Conservation (phyloP, 2,888 invertebrate genomes). For the Folsomia manolachei region DNA sequence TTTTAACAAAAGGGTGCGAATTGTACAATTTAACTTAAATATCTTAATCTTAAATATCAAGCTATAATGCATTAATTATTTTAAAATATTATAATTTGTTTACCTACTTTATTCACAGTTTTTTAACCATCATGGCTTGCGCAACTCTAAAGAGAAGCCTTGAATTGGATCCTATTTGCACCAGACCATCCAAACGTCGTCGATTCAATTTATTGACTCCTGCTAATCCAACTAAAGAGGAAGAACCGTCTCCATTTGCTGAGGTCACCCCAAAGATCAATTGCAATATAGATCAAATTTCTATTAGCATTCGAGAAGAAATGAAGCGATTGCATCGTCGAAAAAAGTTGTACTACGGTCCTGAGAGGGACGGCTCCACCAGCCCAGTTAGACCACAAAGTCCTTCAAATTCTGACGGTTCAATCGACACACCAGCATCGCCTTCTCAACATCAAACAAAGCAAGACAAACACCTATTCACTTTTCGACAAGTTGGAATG, state of each 20-base stretch:
- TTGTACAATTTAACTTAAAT: too few species aligned
- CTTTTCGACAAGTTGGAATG: constrained; percentile 90
- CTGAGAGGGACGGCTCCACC: constrained; percentile 52
- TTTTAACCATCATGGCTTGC: constrained; percentile 76
- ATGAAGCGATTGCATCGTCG: constrained; percentile 85
- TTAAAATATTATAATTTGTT: background rate
- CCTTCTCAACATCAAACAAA: background rate
- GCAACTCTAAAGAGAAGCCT: constrained; percentile 92
- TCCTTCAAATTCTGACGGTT: constrained; percentile 19
- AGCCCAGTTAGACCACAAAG: constrained; percentile 35
- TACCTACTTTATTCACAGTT: background rate
- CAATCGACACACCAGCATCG: background rate
- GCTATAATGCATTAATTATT: background rate
- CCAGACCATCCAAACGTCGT: constrained; percentile 81
- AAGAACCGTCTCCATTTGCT: constrained; percentile 65
- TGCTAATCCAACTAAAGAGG: constrained; percentile 56
- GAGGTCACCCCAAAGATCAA: constrained; percentile 25
- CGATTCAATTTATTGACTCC: constrained; percentile 61
- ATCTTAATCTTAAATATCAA: too few species aligned
- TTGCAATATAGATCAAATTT: constrained; percentile 81
- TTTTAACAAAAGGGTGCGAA: too few species aligned
- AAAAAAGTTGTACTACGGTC: constrained; percentile 69
- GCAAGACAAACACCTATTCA: constrained; percentile 82
- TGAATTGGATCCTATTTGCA: constrained; percentile 89
- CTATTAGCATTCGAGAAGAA: constrained; percentile 87